These are phyloP conservation scores for Carpatolechia fugitivella DNA, from an alignment of 2,888 invertebrate species.

Conservation along the genomic window DNA sequence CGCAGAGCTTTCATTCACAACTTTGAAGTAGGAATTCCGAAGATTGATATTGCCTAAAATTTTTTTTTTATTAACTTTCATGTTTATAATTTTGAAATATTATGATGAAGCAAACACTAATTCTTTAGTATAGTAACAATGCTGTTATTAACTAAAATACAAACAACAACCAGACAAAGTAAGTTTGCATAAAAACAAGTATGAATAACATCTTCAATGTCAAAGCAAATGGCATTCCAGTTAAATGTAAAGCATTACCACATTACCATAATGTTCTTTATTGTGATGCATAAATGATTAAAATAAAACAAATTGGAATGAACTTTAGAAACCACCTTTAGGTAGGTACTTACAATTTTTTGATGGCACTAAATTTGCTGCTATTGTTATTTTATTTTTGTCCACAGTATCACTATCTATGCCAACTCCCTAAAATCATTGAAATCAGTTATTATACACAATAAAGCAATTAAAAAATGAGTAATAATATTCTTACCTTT, in stretches of 20 bases:
- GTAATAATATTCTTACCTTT: conserved; percentile 43
- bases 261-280: background rate
- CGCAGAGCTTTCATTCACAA: conserved; percentile 59
- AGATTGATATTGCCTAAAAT: conserved; percentile 48
- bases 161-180: no score
- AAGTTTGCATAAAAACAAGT: background rate
- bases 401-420: conserved; percentile 38
- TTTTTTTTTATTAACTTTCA: no score
- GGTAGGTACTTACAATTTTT: conserved; percentile 8
- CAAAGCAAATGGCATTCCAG: background rate
- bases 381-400: conserved; percentile 18
- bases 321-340: no score
- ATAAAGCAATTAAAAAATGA: background rate
- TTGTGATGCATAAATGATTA: no score
- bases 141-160: no score
- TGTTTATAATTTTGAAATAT: no score
- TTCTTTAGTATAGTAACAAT: no score
- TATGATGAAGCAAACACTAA: no score
- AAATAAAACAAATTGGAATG: no score
- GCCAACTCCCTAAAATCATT: conserved; percentile 48
- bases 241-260: background rate
- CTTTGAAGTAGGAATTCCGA: conserved; percentile 60
- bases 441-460: background rate
- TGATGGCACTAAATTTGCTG: background rate
- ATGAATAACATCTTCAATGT: background rate